Percentiles rank a stretch among this genome's conserved stretches.
Evolutionary conservation across 1,140 invertebrate genomes (phyloP).

Genomic region (Tribolium madens): DNA sequence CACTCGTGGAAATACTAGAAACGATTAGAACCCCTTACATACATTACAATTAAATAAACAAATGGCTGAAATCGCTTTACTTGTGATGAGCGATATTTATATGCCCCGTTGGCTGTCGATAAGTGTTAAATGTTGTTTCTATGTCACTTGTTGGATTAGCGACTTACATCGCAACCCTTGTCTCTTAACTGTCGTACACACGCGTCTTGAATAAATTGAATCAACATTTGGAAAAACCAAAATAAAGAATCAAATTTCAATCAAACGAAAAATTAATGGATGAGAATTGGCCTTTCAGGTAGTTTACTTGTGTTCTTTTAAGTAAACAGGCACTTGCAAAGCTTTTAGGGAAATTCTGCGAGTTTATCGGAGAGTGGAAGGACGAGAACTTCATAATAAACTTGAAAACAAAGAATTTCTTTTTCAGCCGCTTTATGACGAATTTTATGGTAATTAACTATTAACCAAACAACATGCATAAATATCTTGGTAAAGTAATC

Average conservation of each 20-base stretch:
- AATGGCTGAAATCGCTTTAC: not conserved
- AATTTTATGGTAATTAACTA: not conserved
- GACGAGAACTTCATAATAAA: not conserved
- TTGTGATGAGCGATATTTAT: not conserved
- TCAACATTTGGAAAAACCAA: not conserved
- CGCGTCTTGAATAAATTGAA: not conserved
- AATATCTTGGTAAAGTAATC: not conserved
- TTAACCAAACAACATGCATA: not conserved
- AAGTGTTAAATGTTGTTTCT: not conserved
- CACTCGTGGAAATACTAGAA: not conserved
- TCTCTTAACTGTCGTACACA: no score
- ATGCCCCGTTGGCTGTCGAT: not conserved
- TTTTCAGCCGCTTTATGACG: not conserved
- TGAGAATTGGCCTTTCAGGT: not conserved
- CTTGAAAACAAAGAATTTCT: not conserved
- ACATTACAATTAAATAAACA: not conserved
- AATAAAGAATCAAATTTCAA: not conserved
- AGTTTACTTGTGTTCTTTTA: slow-evolving; percentile 13
- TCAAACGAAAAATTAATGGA: slow-evolving; percentile 14
- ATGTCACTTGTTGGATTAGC: not conserved
- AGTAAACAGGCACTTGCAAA: slow-evolving; percentile 19
- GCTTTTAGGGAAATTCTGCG: slow-evolving; percentile 9
- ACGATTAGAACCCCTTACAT: not conserved
- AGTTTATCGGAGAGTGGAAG: not conserved
- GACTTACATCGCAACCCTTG: not conserved